Evolutionary conservation across 1,140 invertebrate genomes (phyloP).

Genomic region (Zaprionus taronus): DNA sequence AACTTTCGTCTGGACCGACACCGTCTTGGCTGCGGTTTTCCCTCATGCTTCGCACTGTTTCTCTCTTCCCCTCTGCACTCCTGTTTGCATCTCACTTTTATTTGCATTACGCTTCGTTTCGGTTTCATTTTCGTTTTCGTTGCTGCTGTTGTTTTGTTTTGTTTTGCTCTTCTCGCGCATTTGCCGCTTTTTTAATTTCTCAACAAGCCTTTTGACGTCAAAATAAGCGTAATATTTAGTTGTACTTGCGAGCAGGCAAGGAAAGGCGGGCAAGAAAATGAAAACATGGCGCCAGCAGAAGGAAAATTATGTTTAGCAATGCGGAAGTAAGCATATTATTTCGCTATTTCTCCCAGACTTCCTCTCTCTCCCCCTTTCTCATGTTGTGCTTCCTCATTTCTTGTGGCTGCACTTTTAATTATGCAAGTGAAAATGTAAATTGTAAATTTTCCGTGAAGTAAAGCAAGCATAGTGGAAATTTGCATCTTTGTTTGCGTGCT

Average conservation of each 20-base stretch:
- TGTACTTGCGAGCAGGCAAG: slow-evolving; percentile 29
- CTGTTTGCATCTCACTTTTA: background rate
- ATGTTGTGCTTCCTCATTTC: slow-evolving; percentile 15
- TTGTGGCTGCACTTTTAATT: slow-evolving; percentile 47
- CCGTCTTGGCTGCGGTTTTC: slow-evolving; percentile 51
- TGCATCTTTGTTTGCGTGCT: slow-evolving; percentile 30
- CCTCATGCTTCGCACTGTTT: background rate
- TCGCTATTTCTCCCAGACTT: slow-evolving; percentile 48
- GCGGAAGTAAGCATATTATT: slow-evolving; percentile 68
- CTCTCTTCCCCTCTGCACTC: background rate
- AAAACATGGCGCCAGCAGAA: slow-evolving; percentile 20
- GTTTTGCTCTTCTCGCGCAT: slow-evolving; percentile 35
- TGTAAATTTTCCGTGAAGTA: slow-evolving; percentile 32
- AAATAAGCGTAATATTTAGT: slow-evolving; percentile 70
- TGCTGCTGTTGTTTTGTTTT: slow-evolving; percentile 6
- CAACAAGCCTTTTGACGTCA: slow-evolving; percentile 69
- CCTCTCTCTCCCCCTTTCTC: slow-evolving; percentile 1
- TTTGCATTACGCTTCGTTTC: slow-evolving; percentile 20
- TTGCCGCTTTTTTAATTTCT: slow-evolving; percentile 71
- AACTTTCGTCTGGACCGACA: slow-evolving; percentile 32
- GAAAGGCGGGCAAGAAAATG: slow-evolving; percentile 14
- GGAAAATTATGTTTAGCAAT: slow-evolving; percentile 60
- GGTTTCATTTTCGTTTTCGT: slow-evolving; percentile 17
- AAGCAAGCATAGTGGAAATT: slow-evolving; percentile 51
- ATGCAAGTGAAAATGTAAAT: slow-evolving; percentile 66